phyloP scores from a whole-genome alignment of 2,113 vertebrate genomes.

The Notarius lentiginosus region DNA sequence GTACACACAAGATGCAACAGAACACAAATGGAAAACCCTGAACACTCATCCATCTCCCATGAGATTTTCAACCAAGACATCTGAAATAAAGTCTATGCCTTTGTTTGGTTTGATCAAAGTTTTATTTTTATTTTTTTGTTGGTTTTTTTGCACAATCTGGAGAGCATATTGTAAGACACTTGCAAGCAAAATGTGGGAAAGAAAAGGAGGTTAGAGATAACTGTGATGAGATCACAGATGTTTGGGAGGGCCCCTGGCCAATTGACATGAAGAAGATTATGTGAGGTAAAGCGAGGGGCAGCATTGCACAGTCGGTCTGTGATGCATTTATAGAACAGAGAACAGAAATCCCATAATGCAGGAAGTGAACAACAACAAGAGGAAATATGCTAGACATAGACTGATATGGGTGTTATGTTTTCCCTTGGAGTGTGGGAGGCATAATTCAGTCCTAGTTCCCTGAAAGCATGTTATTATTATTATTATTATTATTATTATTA shows the following conservation, averaged over 20 bases:
- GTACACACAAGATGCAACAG: not conserved
- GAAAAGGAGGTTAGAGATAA: conserved; percentile 23
- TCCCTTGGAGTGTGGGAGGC: not conserved
- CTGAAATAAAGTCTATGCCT: conserved; percentile 3
- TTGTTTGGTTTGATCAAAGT: conserved; percentile 27
- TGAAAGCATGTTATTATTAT: not conserved
- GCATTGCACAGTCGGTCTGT: not conserved
- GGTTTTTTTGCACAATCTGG: not conserved
- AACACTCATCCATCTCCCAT: not conserved
- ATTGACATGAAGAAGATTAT: conserved; percentile 28
- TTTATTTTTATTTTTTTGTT: not conserved
- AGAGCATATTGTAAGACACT: not conserved
- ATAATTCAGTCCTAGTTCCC: not conserved
- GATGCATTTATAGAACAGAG: conserved; percentile 7
- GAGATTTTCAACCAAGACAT: not conserved
- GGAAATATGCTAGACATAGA: not conserved
- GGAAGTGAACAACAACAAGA: not conserved
- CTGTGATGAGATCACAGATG: conserved; percentile 23
- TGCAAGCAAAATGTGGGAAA: not conserved
- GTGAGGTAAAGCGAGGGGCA: conserved; percentile 31
- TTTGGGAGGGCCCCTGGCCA: conserved; percentile 20
- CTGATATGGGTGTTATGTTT: not conserved
- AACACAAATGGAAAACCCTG: not conserved
- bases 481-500: not conserved
- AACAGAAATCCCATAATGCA: not conserved